Conservation (phyloP, 2,888 invertebrate species). For the Apamea crenata region DNA sequence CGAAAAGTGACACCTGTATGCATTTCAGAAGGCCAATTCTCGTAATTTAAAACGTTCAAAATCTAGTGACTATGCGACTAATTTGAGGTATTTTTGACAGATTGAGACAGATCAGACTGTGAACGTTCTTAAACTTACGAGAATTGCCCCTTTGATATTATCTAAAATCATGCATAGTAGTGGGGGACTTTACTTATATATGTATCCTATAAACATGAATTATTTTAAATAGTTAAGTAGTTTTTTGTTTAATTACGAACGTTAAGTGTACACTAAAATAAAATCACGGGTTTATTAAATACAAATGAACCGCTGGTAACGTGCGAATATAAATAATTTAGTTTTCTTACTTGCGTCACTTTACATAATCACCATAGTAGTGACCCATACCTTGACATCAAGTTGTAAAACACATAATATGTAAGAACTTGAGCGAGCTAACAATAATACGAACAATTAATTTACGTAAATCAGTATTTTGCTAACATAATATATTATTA, state of each 20-base stretch:
- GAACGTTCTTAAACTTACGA: too few relatives aligned
- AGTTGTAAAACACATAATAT: conserved; percentile 40
- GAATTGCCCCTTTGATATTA: too few relatives aligned
- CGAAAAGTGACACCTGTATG: background rate
- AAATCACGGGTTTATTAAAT: conserved; percentile 16
- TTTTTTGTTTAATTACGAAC: conserved; percentile 11
- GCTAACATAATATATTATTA: conserved; percentile 7
- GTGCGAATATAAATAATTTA: conserved; percentile 30
- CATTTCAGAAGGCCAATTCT: background rate
- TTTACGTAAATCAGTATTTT: conserved; percentile 38
- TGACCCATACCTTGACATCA: conserved; percentile 61
- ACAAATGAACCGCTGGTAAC: conserved; percentile 4
- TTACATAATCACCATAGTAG: background rate
- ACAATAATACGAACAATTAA: conserved; percentile 53
- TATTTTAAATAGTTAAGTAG: conserved; percentile 7
- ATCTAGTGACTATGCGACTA: too few relatives aligned
- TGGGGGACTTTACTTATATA: background rate
- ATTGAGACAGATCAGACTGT: too few relatives aligned
- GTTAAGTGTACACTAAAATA: conserved; percentile 9
- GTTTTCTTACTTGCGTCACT: conserved; percentile 45
- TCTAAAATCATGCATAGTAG: background rate
- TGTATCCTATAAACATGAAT: background rate
- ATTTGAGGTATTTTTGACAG: too few relatives aligned
- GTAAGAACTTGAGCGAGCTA: conserved; percentile 16
- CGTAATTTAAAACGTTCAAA: too few relatives aligned